Evolutionary conservation across 2,888 invertebrate species (phyloP).

Genomic region (Andrena bicolor): DNA sequence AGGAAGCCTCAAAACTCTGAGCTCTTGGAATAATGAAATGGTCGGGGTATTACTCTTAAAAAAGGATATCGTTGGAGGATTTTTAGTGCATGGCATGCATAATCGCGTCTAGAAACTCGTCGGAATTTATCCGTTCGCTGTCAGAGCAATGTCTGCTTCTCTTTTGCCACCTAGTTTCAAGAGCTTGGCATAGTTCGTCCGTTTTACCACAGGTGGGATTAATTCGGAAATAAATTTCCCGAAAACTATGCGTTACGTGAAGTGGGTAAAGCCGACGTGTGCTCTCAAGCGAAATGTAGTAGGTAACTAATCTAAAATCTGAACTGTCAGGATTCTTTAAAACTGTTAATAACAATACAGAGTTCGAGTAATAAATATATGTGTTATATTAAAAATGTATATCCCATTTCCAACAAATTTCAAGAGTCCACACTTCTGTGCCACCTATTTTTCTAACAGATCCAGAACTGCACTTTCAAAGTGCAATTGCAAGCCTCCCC

Average conservation of each 20-base stretch:
- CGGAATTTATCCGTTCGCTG: conserved; percentile 3
- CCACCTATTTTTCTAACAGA: no score
- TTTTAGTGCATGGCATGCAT: conserved; percentile 45
- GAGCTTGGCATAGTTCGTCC: neutral
- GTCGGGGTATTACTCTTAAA: conserved; percentile 33
- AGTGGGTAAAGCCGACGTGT: neutral
- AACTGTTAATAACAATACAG: no score
- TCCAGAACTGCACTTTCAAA: no score
- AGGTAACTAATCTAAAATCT: no score
- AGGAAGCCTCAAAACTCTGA: conserved; percentile 20
- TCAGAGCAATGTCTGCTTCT: neutral
- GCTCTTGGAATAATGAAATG: conserved; percentile 53
- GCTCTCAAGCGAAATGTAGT: neutral
- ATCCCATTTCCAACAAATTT: no score
- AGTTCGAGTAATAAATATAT: no score
- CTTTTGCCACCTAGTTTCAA: neutral
- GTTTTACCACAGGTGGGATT: neutral
- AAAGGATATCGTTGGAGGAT: conserved; percentile 37
- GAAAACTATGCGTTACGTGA: neutral
- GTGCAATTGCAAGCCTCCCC: no score
- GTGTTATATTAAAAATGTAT: no score
- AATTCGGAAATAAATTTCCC: neutral
- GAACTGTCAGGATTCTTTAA: no score
- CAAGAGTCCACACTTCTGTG: no score
- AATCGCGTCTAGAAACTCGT: conserved; percentile 37